Base-by-base conservation (phyloP, 2,113 vertebrate species). In the Pheucticus melanocephalus region DNA sequence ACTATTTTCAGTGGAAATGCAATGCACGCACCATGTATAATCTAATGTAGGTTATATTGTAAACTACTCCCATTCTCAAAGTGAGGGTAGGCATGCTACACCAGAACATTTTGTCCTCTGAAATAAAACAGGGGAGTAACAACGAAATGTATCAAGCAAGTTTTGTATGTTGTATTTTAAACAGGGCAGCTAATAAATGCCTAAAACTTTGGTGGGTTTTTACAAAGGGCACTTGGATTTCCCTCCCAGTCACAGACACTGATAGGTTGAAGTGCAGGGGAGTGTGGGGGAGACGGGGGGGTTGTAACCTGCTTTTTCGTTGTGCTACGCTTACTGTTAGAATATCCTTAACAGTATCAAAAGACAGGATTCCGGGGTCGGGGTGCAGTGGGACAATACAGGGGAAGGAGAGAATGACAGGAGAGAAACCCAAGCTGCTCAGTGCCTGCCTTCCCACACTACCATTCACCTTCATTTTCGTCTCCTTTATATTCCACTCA, bases 11-110 rank as follows among this genome's bases (percentile, higher is more conserved):
- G 48, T 50, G 64, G 57, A 87, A 73, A 61, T 21, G 44, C 39
- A 79, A 61, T 4, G 8, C 86, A 84, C 4, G 39, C 42, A 71
- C 53, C 20, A n/a, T 1, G 71, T 82, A 54, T 86, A 89, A 92
- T 69, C 79, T 86, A 92, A 95, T 79, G 84, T 82, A 69, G 85
- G 86, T 96, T 96, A 71, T 30, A 68, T 15, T 59, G 68, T 78
- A 86, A 96, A 79, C 79, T 86, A 90, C 30, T 77, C 66, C 60
- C 45, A 45, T 75, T 54, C 88, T 24, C 66, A 78, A 77, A 93
- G 86, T 3, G 51, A 77, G 2, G 19, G 37, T 47, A 75, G 35
- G 57, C 77, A 84, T 30, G 66, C 82, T 48, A 45, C 71, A 61
- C 22, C 21, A 31, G 75, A 77, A 82, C 89, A 40, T 33, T 91